phyloP scores from a whole-genome alignment of 2,797 vertebrate species.

The Sebastes cheni region DNA sequence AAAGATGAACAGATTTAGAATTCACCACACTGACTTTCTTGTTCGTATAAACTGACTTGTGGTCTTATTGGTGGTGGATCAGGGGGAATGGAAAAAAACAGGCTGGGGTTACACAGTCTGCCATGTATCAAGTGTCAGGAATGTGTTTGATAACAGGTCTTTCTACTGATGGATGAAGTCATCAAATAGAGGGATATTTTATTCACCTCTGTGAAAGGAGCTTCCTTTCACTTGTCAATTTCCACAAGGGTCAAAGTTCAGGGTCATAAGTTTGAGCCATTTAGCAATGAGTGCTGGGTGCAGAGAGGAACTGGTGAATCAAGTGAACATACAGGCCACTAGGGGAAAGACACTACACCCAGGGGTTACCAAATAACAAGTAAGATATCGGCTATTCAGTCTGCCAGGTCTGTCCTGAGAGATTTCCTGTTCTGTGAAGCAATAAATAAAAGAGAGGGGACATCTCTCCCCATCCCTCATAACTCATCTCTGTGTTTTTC shows the following conservation, averaged over 20 bases:
- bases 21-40: neutral
- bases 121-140: neutral
- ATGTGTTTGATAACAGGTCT: neutral
- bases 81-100: neutral
- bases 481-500: neutral
- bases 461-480: neutral
- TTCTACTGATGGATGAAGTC: slow-evolving; percentile 1
- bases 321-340: neutral
- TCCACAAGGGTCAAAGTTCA: neutral
- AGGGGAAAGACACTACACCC: neutral
- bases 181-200: neutral
- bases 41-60: neutral
- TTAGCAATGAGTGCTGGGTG: neutral
- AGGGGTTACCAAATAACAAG: neutral
- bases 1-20: neutral
- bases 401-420: neutral
- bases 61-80: neutral
- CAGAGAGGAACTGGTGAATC: neutral
- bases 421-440: neutral
- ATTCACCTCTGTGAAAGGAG: neutral
- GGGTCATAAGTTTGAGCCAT: neutral
- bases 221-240: neutral
- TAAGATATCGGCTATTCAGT: neutral
- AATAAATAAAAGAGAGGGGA: neutral
- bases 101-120: neutral